A percentile compares a stretch with the other conserved stretches of the same genome.
Evolutionary conservation across 2,113 vertebrate species (phyloP).

Genomic region (Trinectes maculatus): DNA sequence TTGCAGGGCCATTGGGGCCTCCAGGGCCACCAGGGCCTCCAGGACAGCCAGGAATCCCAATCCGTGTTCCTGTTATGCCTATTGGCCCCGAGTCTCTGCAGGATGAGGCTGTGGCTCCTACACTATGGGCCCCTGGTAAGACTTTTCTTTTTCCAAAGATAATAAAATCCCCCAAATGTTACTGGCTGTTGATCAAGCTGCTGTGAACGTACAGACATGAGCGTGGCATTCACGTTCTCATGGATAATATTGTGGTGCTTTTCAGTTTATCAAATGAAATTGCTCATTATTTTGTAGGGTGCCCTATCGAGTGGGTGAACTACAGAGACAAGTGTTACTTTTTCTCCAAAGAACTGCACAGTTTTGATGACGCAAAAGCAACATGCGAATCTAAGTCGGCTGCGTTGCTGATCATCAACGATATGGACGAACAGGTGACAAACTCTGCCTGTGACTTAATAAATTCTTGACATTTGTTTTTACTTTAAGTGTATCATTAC

Average conservation of each 20-base stretch:
- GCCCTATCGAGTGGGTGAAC: conserved; percentile 87
- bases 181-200: too few species aligned
- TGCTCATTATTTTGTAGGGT: conserved; percentile 77
- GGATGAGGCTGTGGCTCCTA: conserved; percentile 70
- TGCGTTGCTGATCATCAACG: conserved; percentile 87
- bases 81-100: conserved; percentile 81
- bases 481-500: neutral
- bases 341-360: conserved; percentile 86
- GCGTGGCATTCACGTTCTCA: too few species aligned
- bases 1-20: conserved; percentile 85
- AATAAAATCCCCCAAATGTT: too few species aligned
- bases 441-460: accelerated
- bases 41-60: conserved; percentile 84
- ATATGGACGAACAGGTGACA: conserved; percentile 90
- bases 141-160: neutral
- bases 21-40: conserved; percentile 86
- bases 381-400: conserved; percentile 85
- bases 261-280: too few species aligned
- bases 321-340: conserved; percentile 92
- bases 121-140: conserved; percentile 67
- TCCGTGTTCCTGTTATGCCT: conserved; percentile 62
- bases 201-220: too few species aligned
- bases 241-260: neutral
- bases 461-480: neutral
- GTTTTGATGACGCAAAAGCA: conserved; percentile 87